Base-by-base conservation (phyloP, 2,888 invertebrate genomes). In the Scelioninae gen. 2 region DNA sequence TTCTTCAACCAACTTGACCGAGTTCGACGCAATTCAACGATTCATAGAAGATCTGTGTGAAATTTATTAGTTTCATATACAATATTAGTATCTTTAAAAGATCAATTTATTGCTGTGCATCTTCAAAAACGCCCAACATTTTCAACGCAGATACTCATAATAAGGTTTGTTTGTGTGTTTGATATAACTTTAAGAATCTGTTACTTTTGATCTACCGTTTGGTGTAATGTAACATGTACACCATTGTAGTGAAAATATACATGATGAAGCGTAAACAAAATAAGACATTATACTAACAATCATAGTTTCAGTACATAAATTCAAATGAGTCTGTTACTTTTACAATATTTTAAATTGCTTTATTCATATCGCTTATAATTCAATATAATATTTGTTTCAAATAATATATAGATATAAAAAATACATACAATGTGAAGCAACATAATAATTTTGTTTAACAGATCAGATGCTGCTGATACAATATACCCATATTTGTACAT, bases 21-120 rank as follows among this genome's bases (percentile, higher is more conserved):
- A 70, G 57, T 70, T 70, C 70, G 70, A 70, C 70, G 70, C 70
- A 70, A 63, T 70, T 70, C 63, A 55, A 70, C 70, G 70, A 63
- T 70, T 70, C 63, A 70, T 63, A 57, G 63, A 48, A 48, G 63
- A 55, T 63, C 46, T 52, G 48, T 28, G 48, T 52, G 52, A 50
- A 68, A 43, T 68, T 41, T 13, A 50, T 45, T 10, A 6, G 16
- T 48, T 39, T 67, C 50, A 5, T 28, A 28, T 18, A 16, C 31
- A 37, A 39, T 48, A 15, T 6, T 13, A 31, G 19, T 18, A 63
- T 16, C 13, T 6, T 18, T 16, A 39, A 39, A 22, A 6, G 0
- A 25, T 19, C 15, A 28, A 25, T 37, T 31, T 41, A 19, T 11
- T 11, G 10, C n/a, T 48, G 11, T 16, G 16, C 31, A 13, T 43